Percentiles rank a stretch among this genome's conserved stretches.
Evolutionary conservation across 2,888 invertebrate species (phyloP).

Genomic region (Pachymerium ferrugineum): DNA sequence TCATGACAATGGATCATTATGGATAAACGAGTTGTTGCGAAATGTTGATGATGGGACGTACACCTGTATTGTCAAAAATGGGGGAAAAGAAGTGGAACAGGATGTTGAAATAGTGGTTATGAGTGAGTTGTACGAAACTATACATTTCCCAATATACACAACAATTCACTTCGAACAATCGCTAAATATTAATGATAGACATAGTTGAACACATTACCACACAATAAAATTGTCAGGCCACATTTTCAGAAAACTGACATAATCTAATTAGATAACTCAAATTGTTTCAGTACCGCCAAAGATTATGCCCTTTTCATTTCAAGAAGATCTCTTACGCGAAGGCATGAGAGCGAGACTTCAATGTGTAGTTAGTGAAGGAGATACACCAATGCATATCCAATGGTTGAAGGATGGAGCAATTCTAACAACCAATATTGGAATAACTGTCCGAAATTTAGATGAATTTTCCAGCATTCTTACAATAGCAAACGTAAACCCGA

Average conservation of each 20-base stretch:
- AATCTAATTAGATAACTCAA: neutral
- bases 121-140: neutral
- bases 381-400: slow-evolving; percentile 69
- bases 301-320: slow-evolving; percentile 78
- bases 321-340: slow-evolving; percentile 68
- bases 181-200: too few species aligned
- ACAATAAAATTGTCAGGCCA: too few species aligned
- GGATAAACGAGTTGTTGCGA: slow-evolving; percentile 7
- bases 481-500: slow-evolving; percentile 54
- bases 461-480: slow-evolving; percentile 52
- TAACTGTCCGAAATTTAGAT: slow-evolving; percentile 30
- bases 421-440: neutral
- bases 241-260: too few species aligned
- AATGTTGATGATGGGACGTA: slow-evolving; percentile 22
- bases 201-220: too few species aligned
- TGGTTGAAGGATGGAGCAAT: slow-evolving; percentile 77
- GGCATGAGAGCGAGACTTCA: slow-evolving; percentile 74
- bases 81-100: neutral
- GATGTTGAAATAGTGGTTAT: slow-evolving; percentile 31
- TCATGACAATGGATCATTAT: slow-evolving; percentile 14
- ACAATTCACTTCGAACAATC: too few species aligned
- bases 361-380: slow-evolving; percentile 72
- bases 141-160: too few species aligned
- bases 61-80: slow-evolving; percentile 10
- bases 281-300: slow-evolving; percentile 64